Evolutionary conservation across 2,888 invertebrate species (phyloP), one percentile per base, ranked within the genome.

Genomic region (Acanthosepion lycidas): DNA sequence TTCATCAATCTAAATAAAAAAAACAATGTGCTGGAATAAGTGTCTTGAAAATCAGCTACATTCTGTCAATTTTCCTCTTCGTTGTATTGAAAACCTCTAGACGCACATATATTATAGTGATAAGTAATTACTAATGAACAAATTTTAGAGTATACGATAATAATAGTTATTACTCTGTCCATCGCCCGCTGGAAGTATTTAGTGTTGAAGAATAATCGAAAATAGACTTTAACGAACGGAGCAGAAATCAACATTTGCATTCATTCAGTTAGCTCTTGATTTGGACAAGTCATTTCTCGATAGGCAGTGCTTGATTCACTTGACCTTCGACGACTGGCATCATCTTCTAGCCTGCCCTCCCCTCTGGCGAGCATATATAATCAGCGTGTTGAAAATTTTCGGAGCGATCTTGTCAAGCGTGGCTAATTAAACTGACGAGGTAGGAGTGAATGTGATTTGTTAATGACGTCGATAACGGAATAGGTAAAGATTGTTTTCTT

Each of bases 381-480:
- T 59, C 59, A 59, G 15, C 18, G 78, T 15, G 78, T 78, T 78
- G 28, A n/a, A 78, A 78, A n/a, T 78, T n/a, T 28, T n/a, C 28
- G 28, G 3, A n/a, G 78, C 15, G n/a, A n/a, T 78, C n/a, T 78
- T 78, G 28, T 78, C 78, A 78, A 78, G 78, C 78, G 28, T 78
- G 28, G 78, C 78, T 78, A 78, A 78, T 78, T 78, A 78, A 78
- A n/a, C 78, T 78, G 78, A n/a, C 78, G 78, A 15, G 78, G 28
- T 8, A n/a, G 12, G 9, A n/a, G 78, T 28, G 78, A n/a, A 78
- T 78, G 78, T 78, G 78, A 78, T 78, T 78, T 78, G 78, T n/a
- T 78, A 78, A 78, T 78, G 78, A 78, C 78, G 78, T 78, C 78
- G 78, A 78, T 78, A 78, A 78, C 5, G 78, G 78, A 78, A 78